These are phyloP conservation scores for Rhinoraja longicauda DNA, from an alignment of 2,797 vertebrate species.

Conservation along the genomic window DNA sequence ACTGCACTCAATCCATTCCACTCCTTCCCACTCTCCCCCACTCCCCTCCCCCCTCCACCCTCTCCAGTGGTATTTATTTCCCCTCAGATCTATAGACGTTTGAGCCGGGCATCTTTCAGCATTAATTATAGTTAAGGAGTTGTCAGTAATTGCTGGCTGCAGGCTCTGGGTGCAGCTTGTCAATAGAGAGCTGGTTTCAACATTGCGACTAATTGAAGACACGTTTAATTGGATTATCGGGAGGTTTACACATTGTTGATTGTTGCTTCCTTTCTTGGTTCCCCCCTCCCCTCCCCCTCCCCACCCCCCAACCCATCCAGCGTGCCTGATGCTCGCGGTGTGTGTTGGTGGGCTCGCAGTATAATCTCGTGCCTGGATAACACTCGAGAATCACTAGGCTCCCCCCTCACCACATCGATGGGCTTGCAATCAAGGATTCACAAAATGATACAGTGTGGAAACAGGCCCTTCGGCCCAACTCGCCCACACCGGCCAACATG, in stretches of 20 bases:
- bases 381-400: no score
- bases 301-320: no score
- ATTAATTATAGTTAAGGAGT: constrained; percentile 15
- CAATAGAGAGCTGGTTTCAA: constrained; percentile 5
- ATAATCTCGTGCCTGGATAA: no score
- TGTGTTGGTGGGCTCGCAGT: neutral
- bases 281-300: neutral
- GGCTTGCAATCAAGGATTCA: no score
- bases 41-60: neutral
- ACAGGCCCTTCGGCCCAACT: no score
- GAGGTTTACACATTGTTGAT: neutral
- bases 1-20: neutral
- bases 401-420: no score
- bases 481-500: no score
- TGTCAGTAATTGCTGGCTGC: constrained; percentile 26
- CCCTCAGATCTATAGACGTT: neutral
- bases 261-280: neutral
- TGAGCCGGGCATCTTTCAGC: neutral
- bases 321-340: neutral
- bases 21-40: neutral
- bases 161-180: neutral
- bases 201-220: neutral
- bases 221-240: constrained; percentile 28
- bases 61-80: neutral
- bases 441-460: no score